phyloP scores from a whole-genome alignment of 2,113 vertebrate genomes.

The Todiramphus chloris region DNA sequence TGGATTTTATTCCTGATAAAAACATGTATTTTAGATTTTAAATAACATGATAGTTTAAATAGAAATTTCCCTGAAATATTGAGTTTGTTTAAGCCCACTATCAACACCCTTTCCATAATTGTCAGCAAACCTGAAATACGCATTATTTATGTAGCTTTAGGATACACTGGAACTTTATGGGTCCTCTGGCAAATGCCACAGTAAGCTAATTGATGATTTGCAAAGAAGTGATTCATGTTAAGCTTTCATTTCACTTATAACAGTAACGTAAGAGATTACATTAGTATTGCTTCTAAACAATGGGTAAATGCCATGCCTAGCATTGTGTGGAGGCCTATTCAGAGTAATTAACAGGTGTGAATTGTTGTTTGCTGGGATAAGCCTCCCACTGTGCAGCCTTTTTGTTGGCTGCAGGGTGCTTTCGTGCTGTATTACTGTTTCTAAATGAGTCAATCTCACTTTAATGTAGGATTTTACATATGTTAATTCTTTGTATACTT shows the following conservation, averaged over 20 bases:
- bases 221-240: neutral
- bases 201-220: conserved; percentile 3
- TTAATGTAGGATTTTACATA: conserved; percentile 6
- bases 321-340: neutral
- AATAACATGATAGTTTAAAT: neutral
- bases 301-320: neutral
- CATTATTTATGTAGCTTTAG: neutral
- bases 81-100: neutral
- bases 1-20: neutral
- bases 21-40: neutral
- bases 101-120: neutral
- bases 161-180: neutral
- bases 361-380: conserved; percentile 45
- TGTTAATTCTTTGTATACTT: neutral
- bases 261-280: neutral
- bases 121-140: neutral
- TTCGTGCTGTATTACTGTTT: neutral
- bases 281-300: conserved; percentile 35
- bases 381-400: conserved; percentile 5
- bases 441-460: conserved; percentile 11
- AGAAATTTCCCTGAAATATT: neutral
- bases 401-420: conserved; percentile 8
- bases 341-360: conserved; percentile 61
- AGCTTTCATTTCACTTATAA: neutral
- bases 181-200: neutral